These are phyloP conservation scores for Urocitellus parryii DNA, from an alignment of 2,113 vertebrate genomes.

Conservation along the genomic window DNA sequence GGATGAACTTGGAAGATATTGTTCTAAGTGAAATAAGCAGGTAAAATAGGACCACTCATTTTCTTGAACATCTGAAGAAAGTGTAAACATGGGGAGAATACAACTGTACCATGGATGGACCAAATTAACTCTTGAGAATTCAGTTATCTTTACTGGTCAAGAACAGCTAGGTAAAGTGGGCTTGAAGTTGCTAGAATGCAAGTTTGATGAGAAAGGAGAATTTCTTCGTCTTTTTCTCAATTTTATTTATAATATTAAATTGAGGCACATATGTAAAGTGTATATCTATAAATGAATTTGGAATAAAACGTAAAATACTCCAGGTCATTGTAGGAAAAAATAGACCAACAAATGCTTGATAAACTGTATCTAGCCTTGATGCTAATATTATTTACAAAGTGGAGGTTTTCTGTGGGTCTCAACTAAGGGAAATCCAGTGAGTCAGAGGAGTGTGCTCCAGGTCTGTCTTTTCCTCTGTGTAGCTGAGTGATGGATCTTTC, in stretches of 20 bases:
- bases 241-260: background rate
- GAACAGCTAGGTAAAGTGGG: background rate
- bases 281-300: background rate
- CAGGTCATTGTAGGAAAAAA: background rate
- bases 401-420: background rate
- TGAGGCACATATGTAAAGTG: background rate
- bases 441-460: accelerated
- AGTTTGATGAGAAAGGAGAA: background rate
- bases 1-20: background rate
- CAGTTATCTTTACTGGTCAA: background rate
- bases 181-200: background rate
- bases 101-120: too few species aligned
- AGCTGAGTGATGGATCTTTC: background rate
- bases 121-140: background rate
- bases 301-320: background rate
- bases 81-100: background rate
- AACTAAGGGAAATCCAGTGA: background rate
- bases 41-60: background rate
- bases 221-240: background rate
- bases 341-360: background rate
- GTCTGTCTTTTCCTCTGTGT: background rate
- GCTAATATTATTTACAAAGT: background rate
- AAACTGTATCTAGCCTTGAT: background rate
- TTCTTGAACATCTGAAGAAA: background rate
- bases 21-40: background rate